Conservation (phyloP, 1,140 invertebrate genomes). For the Brachionus sp. region DNA sequence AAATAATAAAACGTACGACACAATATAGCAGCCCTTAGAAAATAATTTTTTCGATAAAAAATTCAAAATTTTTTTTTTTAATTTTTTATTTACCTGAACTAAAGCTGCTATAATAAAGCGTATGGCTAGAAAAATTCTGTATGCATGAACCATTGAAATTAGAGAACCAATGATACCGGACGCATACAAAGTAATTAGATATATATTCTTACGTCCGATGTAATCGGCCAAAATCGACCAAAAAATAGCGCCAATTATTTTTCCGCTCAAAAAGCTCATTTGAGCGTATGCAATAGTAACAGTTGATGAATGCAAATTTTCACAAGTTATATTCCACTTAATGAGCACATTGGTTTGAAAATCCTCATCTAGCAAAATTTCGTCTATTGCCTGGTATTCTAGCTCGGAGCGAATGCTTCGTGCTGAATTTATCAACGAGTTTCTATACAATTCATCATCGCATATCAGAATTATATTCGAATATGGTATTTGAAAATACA, state of each 20-base stretch:
- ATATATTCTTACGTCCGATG: constrained; percentile 5
- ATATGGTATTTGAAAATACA: constrained; percentile 13
- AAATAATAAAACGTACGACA: constrained; percentile 14
- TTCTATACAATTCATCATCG: constrained; percentile 32
- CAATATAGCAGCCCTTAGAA: constrained; percentile 26
- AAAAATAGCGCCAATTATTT: constrained; percentile 43
- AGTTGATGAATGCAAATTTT: background rate
- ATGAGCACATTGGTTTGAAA: constrained; percentile 22
- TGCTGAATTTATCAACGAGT: background rate
- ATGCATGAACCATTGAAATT: constrained; percentile 25
- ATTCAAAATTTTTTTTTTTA: background rate
- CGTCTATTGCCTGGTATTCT: background rate
- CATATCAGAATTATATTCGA: background rate
- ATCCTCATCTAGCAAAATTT: background rate
- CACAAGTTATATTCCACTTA: constrained; percentile 38
- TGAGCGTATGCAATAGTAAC: constrained; percentile 40
- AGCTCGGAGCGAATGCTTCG: background rate
- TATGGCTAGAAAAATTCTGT: constrained; percentile 5
- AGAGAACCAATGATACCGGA: constrained; percentile 13
- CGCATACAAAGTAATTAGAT: constrained; percentile 23
- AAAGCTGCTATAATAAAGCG: constrained; percentile 27
- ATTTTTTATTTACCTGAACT: background rate
- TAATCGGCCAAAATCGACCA: constrained; percentile 41
- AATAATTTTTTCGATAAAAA: background rate
- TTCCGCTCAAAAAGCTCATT: constrained; percentile 43